Conservation (phyloP, 2,113 vertebrate genomes). For the Euleptes europaea region DNA sequence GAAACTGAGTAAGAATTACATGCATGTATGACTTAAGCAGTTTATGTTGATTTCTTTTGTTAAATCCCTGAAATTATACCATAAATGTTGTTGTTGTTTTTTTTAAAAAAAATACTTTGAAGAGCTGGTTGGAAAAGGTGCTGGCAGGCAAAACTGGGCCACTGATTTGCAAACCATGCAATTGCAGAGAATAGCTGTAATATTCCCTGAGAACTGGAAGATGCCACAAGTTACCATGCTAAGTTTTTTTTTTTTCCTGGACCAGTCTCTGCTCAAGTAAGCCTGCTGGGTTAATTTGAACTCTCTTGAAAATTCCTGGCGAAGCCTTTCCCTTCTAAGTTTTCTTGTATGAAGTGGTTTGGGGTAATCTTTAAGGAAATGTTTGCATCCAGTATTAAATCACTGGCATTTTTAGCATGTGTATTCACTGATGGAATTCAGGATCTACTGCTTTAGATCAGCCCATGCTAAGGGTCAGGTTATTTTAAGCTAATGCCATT, state of each 20-base stretch:
- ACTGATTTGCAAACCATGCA: no score
- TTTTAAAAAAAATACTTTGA: neutral
- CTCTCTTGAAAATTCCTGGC: neutral
- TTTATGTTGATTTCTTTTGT: neutral
- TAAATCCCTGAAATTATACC: no score
- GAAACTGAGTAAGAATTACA: no score
- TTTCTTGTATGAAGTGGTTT: neutral
- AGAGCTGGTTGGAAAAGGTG: neutral
- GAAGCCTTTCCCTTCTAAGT: neutral
- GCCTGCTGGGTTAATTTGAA: neutral
- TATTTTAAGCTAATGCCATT: slow-evolving; percentile 81
- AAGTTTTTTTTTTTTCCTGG: neutral
- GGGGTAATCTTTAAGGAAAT: rapidly evolving
- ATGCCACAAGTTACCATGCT: no score
- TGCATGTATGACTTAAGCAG: no score
- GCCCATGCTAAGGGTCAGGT: slow-evolving; percentile 66
- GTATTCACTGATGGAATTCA: slow-evolving; percentile 67
- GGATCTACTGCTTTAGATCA: slow-evolving; percentile 50
- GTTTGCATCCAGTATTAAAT: slow-evolving; percentile 38
- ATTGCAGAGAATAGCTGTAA: neutral
- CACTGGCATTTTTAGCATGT: slow-evolving; percentile 62
- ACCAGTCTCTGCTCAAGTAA: neutral
- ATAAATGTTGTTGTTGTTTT: no score
- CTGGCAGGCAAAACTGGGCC: neutral
- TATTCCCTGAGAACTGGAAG: neutral